Percentiles rank a stretch among this genome's conserved stretches.
phyloP scores from a whole-genome alignment of 2,113 vertebrate species.

The Megaceryle torquata region DNA sequence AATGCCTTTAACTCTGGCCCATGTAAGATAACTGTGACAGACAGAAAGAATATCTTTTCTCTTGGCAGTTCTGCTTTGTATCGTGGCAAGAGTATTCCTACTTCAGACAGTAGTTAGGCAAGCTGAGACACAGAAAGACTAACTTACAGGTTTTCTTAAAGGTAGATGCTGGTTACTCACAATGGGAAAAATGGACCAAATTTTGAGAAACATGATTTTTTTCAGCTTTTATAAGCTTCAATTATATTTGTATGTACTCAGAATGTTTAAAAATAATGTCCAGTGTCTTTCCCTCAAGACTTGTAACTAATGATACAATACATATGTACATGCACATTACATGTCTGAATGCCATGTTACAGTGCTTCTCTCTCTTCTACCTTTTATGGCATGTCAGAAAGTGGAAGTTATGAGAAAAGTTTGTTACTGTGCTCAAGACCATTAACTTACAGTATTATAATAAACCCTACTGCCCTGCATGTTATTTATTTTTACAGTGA shows the following conservation, averaged over 20 bases:
- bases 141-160: not conserved
- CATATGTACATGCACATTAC: not conserved
- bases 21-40: not conserved
- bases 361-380: not conserved
- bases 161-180: not conserved
- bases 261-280: not conserved
- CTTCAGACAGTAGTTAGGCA: not conserved
- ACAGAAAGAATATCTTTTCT: not conserved
- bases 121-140: not conserved
- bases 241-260: not conserved
- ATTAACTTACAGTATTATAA: not conserved
- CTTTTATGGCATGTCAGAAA: not conserved
- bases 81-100: not conserved
- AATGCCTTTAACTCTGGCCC: not conserved
- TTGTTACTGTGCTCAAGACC: not conserved
- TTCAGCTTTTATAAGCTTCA: not conserved
- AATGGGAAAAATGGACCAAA: not conserved
- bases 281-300: not conserved
- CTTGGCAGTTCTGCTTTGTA: not conserved
- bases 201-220: not conserved
- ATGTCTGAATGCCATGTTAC: not conserved
- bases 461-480: not conserved
- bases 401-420: not conserved
- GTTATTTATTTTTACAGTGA: conserved; percentile 2
- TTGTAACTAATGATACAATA: not conserved